Conservation (phyloP, 1,140 invertebrate genomes). For the Diabrotica virgifera region DNA sequence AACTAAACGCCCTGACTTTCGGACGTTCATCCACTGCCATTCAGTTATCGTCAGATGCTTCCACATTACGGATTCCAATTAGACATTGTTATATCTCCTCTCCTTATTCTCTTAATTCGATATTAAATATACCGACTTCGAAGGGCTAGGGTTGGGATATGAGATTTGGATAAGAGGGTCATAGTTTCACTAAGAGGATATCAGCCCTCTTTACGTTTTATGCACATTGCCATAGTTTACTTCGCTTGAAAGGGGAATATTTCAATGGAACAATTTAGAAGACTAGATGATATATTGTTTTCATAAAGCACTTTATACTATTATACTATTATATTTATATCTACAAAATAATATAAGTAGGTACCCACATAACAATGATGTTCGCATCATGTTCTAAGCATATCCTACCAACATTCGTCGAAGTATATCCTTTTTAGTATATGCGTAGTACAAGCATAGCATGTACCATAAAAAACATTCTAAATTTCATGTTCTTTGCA, state of each 20-base stretch:
- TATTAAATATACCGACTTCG: not conserved
- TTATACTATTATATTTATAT: too few relatives aligned
- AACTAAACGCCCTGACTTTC: not conserved
- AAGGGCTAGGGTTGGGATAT: not conserved
- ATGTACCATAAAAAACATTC: too few relatives aligned
- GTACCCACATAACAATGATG: too few relatives aligned
- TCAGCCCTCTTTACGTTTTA: not conserved
- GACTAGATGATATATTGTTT: too few relatives aligned
- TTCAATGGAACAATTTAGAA: not conserved
- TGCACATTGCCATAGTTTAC: not conserved
- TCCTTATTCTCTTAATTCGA: slow-evolving; percentile 2
- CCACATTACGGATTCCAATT: slow-evolving; percentile 2
- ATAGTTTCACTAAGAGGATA: not conserved
- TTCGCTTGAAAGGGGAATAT: not conserved
- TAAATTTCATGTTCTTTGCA: too few relatives aligned
- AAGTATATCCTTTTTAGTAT: too few relatives aligned
- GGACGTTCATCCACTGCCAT: not conserved
- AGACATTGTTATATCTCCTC: not conserved
- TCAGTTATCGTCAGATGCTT: not conserved
- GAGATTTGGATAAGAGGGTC: not conserved
- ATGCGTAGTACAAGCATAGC: too few relatives aligned
- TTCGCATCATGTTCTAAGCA: too few relatives aligned
- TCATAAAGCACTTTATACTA: too few relatives aligned
- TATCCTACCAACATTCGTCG: too few relatives aligned
- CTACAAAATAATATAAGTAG: too few relatives aligned